Percentiles rank a stretch among this genome's conserved stretches.
phyloP scores from a whole-genome alignment of 2,888 invertebrate genomes.

The Willowsia nigromaculata region DNA sequence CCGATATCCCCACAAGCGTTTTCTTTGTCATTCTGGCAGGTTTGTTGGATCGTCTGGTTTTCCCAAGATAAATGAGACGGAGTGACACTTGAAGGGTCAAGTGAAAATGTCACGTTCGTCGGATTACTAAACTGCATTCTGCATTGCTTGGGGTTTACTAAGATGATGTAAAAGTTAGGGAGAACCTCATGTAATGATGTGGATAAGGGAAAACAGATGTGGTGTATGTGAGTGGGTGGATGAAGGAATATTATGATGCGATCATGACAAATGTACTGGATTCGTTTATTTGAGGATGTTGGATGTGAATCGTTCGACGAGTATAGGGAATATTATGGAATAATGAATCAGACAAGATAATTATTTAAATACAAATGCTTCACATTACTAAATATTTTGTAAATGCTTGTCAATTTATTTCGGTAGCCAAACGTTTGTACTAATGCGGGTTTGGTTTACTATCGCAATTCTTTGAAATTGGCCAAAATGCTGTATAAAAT shows the following conservation, averaged over 20 bases:
- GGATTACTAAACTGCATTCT: no score
- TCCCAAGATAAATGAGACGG: slow-evolving; percentile 59
- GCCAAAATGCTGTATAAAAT: no score
- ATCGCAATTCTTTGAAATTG: no score
- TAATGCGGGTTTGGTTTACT: no score
- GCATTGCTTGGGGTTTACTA: background rate
- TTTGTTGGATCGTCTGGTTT: slow-evolving; percentile 10
- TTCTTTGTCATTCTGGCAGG: slow-evolving; percentile 27
- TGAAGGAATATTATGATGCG: background rate
- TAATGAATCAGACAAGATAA: no score
- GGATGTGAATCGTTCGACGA: no score
- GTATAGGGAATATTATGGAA: no score
- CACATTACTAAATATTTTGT: no score
- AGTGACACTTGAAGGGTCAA: slow-evolving; percentile 65
- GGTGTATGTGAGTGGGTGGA: background rate
- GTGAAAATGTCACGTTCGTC: slow-evolving; percentile 66
- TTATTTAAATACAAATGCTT: no score
- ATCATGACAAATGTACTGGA: background rate
- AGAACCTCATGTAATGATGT: slow-evolving; percentile 7
- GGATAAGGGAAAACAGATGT: slow-evolving; percentile 37
- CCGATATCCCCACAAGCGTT: slow-evolving; percentile 39
- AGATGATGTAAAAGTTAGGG: background rate
- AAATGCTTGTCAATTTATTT: background rate
- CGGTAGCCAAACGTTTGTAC: no score
- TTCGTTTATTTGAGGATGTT: background rate